Conservation (phyloP, 2,797 vertebrate genomes). For the Natrix natrix region DNA sequence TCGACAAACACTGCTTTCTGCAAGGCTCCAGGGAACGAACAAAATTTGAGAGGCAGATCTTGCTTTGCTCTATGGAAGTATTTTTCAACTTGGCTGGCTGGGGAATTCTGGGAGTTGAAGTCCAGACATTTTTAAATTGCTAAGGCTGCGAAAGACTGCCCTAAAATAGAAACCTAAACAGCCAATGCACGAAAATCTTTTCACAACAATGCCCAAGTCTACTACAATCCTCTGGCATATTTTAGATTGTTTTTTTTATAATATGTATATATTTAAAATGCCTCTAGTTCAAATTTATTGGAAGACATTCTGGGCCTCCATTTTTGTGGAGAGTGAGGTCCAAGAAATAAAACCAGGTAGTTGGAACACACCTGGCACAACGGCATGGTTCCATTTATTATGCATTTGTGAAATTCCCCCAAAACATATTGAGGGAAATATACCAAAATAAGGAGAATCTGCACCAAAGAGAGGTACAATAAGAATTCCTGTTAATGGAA, state of each 20-base stretch:
- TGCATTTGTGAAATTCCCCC: neutral
- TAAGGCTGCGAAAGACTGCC: neutral
- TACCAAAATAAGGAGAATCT: neutral
- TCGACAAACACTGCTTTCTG: neutral
- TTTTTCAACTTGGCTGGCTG: too few relatives aligned
- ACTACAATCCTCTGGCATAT: neutral
- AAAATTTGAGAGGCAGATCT: neutral
- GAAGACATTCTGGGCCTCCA: neutral
- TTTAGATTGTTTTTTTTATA: neutral
- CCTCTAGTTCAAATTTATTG: neutral
- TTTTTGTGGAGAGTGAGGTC: neutral
- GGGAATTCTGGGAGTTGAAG: neutral
- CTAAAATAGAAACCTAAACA: neutral
- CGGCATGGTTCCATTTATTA: neutral
- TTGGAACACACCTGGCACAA: neutral
- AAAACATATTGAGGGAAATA: neutral
- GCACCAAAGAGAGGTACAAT: fast-evolving
- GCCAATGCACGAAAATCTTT: neutral
- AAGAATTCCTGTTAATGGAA: neutral
- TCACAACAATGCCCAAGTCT: neutral
- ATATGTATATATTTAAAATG: neutral
- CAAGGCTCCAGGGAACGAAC: neutral
- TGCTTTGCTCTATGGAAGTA: neutral
- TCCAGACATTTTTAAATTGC: neutral
- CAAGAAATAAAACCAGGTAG: neutral